Evolutionary conservation across 64 coral and sea anemone species (phyloP), one percentile per base, ranked within the genome.

Genomic region (Montipora foliosa): DNA sequence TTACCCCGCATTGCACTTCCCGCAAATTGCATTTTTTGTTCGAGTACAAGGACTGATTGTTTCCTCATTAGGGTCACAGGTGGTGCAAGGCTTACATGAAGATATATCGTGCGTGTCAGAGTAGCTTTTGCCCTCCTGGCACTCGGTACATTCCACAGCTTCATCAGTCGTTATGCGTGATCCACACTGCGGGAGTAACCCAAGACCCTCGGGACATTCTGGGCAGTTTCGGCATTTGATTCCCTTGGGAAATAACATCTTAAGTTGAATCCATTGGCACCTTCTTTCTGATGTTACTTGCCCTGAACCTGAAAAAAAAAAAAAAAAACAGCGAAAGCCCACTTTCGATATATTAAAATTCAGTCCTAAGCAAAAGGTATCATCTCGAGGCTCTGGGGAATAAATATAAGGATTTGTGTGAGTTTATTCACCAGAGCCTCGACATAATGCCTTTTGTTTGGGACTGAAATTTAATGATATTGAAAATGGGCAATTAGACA

Each of bases 1-100:
- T 88, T 91, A 97, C 95, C 95, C 95, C n/a, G 22, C 57, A 22
- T 89, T 90, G 55, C 95, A 97, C 44, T 97, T 94, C 21, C 92
- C 95, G 50, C 95, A 94, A 47, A 91, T 81, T 1, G 92, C 78
- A 71, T 97, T 94, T 44, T 79, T 85, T 37, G 95, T 89, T 5
- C 24, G 59, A 22, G 88, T 91, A 66, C 95, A 97, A n/a, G 90
- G 79, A 16, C 83, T 90, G n/a, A n/a, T n/a, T n/a, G n/a, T n/a
- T n/a, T n/a, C n/a, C n/a, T n/a, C n/a, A n/a, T n/a, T n/a, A n/a
- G n/a, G n/a, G n/a, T n/a, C n/a, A n/a, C n/a, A n/a, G n/a, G n/a
- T n/a, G n/a, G n/a, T n/a, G n/a, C n/a, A n/a, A n/a, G n/a, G n/a
- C n/a, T n/a, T 97, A 78, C 95, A 97, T 15, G 95, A 87, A 47